These are phyloP conservation scores for Zaprionus bogoriensis DNA, from an alignment of 2,888 invertebrate species.

Conservation along the genomic window DNA sequence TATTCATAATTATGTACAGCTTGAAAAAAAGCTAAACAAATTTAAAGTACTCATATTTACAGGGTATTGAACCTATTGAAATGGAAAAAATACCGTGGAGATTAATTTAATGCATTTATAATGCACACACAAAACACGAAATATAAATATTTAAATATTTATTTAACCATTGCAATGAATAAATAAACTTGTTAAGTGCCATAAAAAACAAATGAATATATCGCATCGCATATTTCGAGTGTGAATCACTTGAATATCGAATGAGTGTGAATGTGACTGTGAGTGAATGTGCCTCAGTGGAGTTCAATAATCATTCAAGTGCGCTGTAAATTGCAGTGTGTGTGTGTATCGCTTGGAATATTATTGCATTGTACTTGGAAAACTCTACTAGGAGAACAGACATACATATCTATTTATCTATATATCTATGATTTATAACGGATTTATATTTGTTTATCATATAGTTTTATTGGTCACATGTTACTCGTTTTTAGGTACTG, in stretches of 20 bases:
- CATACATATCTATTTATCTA: conserved; percentile 1
- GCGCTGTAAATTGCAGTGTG: conserved; percentile 42
- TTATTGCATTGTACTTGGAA: conserved; percentile 10
- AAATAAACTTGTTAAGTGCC: conserved; percentile 7
- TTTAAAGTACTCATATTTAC: background rate
- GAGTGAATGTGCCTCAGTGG: background rate
- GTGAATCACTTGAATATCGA: background rate
- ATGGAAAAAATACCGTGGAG: background rate
- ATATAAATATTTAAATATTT: conserved; percentile 7
- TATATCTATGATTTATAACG: conserved; percentile 12
- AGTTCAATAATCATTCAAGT: conserved; percentile 23
- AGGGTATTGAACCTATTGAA: background rate
- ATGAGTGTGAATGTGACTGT: background rate
- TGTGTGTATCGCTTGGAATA: background rate
- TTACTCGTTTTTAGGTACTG: conserved; percentile 70
- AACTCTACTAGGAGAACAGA: conserved; percentile 8
- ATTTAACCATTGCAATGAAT: conserved; percentile 12
- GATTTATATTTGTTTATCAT: conserved; percentile 12
- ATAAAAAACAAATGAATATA: background rate
- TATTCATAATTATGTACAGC: background rate
- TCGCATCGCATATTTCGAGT: background rate
- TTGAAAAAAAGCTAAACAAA: background rate
- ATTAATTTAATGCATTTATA: conserved; percentile 5
- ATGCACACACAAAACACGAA: background rate
- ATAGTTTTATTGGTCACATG: conserved; percentile 66